Base-by-base conservation (phyloP, 2,797 vertebrate species). In the Neostethus bicornis region DNA sequence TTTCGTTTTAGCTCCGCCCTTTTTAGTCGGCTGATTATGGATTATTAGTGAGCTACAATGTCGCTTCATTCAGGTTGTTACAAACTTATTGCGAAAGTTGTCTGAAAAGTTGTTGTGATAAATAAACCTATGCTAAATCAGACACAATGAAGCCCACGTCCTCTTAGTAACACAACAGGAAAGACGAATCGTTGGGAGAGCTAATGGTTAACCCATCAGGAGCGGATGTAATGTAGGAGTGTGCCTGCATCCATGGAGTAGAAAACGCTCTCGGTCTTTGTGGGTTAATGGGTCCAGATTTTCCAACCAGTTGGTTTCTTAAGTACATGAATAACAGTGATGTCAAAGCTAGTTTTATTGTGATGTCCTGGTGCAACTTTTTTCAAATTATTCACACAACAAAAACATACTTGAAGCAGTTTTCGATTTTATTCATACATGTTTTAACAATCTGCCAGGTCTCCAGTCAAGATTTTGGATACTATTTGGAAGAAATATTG, bases 331-430 rank as follows among this genome's bases (percentile, higher is more conserved):
- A 9, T 28, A 3, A n/a, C 43, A 4, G 8, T 42, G 35, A 35
- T 14, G 7, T 41, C 45, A 45, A 35, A 41, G 12, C 25, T 51
- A 26, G 26, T 10, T 44, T 49, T 44, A 17, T 12, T 20, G 14
- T 34, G 34, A 60, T 23, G 61, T 61, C 39, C 51, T 61, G 37
- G 35, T 39, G 13, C 14, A 26, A 58, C 32, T 14, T 65, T 4
- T n/a, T n/a, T n/a, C n/a, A n/a, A n/a, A n/a, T n/a, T n/a, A n/a
- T n/a, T n/a, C n/a, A n/a, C n/a, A n/a, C n/a, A n/a, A n/a, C n/a
- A n/a, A n/a, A n/a, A n/a, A n/a, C n/a, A n/a, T n/a, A n/a, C n/a
- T n/a, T n/a, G n/a, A n/a, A n/a, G n/a, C n/a, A n/a, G n/a, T n/a
- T n/a, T n/a, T n/a, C n/a, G n/a, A n/a, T n/a, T n/a, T n/a, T n/a